Evolutionary conservation across 2,888 invertebrate genomes (phyloP).

Genomic region (Coelopa pilipes): DNA sequence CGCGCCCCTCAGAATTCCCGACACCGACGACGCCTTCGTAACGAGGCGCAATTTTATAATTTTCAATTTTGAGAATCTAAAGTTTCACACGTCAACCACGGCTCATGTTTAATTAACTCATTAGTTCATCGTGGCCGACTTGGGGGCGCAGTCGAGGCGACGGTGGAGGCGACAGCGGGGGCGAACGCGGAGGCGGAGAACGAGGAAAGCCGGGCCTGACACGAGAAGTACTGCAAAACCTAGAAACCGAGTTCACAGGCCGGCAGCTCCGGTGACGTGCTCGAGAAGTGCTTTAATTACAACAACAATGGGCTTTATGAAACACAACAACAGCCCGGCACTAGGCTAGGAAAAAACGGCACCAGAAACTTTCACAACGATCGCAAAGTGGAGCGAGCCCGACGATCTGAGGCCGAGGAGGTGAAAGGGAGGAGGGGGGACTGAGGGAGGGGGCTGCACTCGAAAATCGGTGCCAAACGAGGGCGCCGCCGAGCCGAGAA

Average conservation of each 20-base stretch:
- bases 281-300: conserved; percentile 26
- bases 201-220: neutral
- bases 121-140: no score
- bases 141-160: no score
- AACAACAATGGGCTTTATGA: neutral
- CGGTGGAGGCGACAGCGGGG: neutral
- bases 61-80: neutral
- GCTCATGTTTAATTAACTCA: conserved; percentile 30
- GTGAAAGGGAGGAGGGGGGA: neutral
- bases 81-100: conserved; percentile 21
- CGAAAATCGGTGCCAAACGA: neutral
- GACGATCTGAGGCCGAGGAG: no score
- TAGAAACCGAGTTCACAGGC: conserved; percentile 36
- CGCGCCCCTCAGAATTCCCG: neutral
- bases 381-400: neutral
- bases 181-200: neutral
- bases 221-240: conserved; percentile 22
- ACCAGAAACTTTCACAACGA: conserved; percentile 21
- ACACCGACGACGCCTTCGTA: neutral
- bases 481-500: neutral
- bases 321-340: neutral
- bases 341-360: neutral
- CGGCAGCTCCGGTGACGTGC: conserved; percentile 23
- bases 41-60: neutral
- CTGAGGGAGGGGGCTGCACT: neutral